These are phyloP conservation scores for Sylvicola fuscatus DNA, from an alignment of 2,888 invertebrate species.

Conservation along the genomic window DNA sequence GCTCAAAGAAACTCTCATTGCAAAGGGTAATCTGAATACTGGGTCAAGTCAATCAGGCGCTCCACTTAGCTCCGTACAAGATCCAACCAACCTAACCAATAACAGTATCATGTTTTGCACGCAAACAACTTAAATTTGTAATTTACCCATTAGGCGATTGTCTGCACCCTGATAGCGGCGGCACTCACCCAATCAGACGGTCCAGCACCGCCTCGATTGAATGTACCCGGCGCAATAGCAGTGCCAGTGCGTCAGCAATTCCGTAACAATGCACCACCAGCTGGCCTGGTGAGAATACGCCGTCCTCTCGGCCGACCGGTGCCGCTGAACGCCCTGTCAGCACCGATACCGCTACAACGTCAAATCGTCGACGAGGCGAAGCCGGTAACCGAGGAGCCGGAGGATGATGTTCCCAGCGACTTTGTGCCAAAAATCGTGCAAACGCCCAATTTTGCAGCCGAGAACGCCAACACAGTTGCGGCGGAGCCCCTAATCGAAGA, in stretches of 20 bases:
- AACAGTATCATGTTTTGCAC: no score
- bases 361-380: conserved; percentile 27
- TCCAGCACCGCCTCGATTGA: conserved; percentile 40
- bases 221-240: conserved; percentile 41
- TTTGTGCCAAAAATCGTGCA: conserved; percentile 29
- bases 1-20: no score
- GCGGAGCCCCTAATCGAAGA: conserved; percentile 26
- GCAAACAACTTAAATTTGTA: no score
- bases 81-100: no score
- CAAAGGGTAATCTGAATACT: no score
- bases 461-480: conserved; percentile 10
- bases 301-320: conserved; percentile 16
- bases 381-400: conserved; percentile 46
- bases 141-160: no score
- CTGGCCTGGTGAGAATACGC: conserved; percentile 15
- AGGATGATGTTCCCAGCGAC: conserved; percentile 35
- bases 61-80: no score
- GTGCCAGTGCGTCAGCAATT: conserved; percentile 18
- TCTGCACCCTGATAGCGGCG: background rate
- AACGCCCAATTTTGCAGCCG: conserved; percentile 21
- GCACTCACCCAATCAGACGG: conserved; percentile 30
- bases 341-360: conserved; percentile 26
- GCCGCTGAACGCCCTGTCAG: conserved; percentile 25
- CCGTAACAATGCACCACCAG: conserved; percentile 16
- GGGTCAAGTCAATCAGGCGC: no score